A percentile compares a stretch with the other conserved stretches of the same genome.
Evolutionary conservation across 2,113 vertebrate species (phyloP).

Genomic region (Syrrhaptes paradoxus): DNA sequence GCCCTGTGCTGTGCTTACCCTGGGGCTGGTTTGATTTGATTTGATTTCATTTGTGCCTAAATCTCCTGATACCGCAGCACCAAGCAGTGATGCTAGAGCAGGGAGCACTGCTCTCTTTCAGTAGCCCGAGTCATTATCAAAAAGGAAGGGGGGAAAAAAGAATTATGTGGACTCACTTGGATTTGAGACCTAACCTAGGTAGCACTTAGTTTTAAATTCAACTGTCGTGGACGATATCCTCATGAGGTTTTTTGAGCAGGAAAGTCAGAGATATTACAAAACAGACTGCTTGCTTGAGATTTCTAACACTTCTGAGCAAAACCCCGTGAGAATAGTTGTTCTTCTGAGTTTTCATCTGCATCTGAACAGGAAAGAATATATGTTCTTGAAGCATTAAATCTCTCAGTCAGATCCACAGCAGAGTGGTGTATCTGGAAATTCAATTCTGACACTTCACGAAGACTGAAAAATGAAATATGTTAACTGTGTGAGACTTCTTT

Average conservation of each 20-base stretch:
- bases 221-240: neutral
- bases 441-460: neutral
- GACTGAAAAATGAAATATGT: neutral
- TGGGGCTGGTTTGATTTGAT: neutral
- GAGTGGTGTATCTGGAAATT: neutral
- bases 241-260: neutral
- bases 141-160: neutral
- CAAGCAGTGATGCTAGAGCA: neutral
- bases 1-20: neutral
- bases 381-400: neutral
- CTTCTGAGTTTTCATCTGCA: neutral
- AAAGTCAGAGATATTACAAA: constrained; percentile 4
- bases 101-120: neutral
- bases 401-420: neutral
- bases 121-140: neutral
- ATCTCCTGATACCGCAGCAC: neutral
- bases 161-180: neutral
- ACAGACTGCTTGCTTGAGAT: neutral
- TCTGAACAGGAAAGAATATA: neutral
- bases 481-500: neutral
- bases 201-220: neutral
- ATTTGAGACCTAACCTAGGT: neutral
- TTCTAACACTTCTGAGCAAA: neutral
- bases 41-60: neutral
- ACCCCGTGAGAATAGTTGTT: neutral